Evolutionary conservation across 2,113 vertebrate genomes (phyloP).

Genomic region (Enhydra lutris): DNA sequence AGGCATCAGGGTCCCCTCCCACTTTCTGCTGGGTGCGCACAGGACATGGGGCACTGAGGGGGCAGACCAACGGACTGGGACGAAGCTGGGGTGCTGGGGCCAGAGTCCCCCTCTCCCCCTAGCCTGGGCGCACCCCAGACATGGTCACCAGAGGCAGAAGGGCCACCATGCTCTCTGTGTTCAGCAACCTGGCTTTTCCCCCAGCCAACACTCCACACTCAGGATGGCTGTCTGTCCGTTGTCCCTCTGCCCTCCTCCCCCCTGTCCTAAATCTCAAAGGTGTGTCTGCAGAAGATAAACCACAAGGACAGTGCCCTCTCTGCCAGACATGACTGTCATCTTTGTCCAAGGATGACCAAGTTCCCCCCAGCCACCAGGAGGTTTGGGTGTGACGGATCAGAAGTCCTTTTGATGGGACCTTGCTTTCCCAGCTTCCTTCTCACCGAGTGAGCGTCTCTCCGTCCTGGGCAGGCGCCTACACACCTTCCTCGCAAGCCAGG

Average conservation of each 20-base stretch:
- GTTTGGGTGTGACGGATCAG: no score
- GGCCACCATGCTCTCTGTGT: background rate
- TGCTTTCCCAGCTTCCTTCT: background rate
- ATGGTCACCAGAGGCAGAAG: fast-evolving
- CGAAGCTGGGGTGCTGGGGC: no score
- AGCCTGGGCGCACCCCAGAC: fast-evolving
- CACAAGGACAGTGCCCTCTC: background rate
- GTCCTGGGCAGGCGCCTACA: no score
- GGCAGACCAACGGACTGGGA: fast-evolving
- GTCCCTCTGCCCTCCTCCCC: no score
- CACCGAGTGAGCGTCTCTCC: no score
- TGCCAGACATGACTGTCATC: fast-evolving
- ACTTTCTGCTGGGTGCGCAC: fast-evolving
- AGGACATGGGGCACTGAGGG: background rate
- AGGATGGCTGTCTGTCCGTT: no score
- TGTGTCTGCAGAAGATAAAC: background rate
- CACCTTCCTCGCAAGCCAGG: no score
- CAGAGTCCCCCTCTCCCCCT: no score
- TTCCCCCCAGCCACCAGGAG: no score
- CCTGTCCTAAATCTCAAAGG: background rate
- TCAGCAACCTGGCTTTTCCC: background rate
- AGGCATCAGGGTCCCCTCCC: background rate
- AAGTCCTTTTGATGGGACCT: background rate
- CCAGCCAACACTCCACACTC: fast-evolving
- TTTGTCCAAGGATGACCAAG: background rate